These are phyloP conservation scores for Gonatopus flavifemur DNA, from an alignment of 1,140 invertebrate genomes.

Conservation along the genomic window DNA sequence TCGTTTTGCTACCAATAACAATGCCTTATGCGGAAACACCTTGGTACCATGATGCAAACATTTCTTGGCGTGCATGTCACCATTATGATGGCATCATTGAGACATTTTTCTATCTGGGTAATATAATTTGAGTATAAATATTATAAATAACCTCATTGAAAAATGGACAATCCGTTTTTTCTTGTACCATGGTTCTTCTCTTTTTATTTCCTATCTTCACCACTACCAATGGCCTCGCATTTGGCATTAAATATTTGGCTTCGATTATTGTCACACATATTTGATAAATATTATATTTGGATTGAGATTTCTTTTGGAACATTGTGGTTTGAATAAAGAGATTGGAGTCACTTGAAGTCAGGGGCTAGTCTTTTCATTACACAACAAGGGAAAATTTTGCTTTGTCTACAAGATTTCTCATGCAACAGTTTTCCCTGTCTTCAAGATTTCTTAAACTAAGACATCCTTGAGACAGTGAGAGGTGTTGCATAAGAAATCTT, in stretches of 20 bases:
- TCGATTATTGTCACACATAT: constrained; percentile 60
- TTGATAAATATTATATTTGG: constrained; percentile 42
- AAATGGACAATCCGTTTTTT: constrained; percentile 61
- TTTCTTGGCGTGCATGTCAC: background rate
- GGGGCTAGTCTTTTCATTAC: too few species aligned
- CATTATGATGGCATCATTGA: background rate
- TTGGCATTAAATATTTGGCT: constrained; percentile 56
- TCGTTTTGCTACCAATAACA: background rate
- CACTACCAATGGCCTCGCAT: constrained; percentile 61
- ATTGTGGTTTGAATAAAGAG: constrained; percentile 14
- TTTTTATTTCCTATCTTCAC: constrained; percentile 61
- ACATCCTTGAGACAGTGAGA: too few species aligned
- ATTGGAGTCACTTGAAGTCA: constrained; percentile 9
- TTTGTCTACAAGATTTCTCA: too few species aligned
- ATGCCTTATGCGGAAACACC: background rate
- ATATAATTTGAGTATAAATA: too few species aligned
- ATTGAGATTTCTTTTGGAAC: constrained; percentile 18
- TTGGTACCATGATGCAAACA: background rate
- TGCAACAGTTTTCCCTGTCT: too few species aligned
- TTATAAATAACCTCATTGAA: constrained; percentile 66
- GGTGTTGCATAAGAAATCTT: too few species aligned
- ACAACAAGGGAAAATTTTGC: too few species aligned
- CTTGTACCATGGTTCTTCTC: constrained; percentile 57
- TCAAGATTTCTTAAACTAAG: too few species aligned
- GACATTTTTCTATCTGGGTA: background rate